Evolutionary conservation across 2,113 vertebrate species (phyloP).

Genomic region (Apus apus): DNA sequence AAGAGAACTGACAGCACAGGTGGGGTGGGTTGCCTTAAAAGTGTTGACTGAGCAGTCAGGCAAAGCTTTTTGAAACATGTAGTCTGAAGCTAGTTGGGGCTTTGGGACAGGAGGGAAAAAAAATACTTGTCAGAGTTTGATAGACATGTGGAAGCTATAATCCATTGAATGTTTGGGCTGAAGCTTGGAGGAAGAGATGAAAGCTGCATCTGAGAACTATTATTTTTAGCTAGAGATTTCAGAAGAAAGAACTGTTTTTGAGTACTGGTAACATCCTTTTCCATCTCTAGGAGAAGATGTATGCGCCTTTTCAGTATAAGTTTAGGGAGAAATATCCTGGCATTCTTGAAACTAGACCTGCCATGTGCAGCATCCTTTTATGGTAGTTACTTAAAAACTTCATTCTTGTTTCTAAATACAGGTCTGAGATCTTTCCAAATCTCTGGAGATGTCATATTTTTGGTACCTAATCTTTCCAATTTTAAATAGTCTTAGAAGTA

Average conservation of each 20-base stretch:
- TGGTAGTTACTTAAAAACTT: neutral
- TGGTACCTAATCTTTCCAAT: neutral
- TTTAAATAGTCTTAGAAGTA: neutral
- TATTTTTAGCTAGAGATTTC: neutral
- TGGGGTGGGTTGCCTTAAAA: neutral
- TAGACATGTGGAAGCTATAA: neutral
- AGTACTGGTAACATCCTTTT: neutral
- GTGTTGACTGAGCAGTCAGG: neutral
- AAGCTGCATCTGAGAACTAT: neutral
- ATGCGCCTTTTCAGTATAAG: neutral
- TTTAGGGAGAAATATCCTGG: neutral
- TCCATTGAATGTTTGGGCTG: neutral
- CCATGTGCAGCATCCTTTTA: neutral
- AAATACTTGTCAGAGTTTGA: neutral
- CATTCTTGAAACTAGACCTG: neutral
- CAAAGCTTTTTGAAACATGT: neutral
- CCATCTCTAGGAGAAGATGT: neutral
- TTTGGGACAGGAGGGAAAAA: neutral
- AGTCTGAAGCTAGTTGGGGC: neutral
- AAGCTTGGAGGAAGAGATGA: neutral
- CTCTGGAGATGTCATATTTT: neutral
- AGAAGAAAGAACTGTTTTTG: neutral
- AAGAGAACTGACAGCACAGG: neutral
- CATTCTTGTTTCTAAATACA: neutral
- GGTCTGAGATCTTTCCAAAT: neutral